A percentile compares a stretch with the other conserved stretches of the same genome.
phyloP scores from a whole-genome alignment of 2,113 vertebrate genomes.

The Aleadryas rufinucha region DNA sequence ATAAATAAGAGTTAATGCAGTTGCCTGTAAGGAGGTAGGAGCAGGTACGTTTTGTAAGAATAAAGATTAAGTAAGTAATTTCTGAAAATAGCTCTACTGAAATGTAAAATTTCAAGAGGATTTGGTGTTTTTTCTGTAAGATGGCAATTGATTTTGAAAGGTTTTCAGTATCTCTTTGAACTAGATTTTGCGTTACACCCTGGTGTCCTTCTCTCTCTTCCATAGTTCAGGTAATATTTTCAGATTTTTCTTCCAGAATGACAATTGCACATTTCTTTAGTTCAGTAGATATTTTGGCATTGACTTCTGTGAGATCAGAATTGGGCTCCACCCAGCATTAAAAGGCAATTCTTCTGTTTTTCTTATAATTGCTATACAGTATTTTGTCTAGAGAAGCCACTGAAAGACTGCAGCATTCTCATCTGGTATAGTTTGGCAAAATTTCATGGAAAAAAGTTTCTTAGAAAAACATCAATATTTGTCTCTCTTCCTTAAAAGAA shows the following conservation, averaged over 20 bases:
- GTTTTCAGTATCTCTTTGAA: background rate
- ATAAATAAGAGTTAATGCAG: background rate
- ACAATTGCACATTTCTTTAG: background rate
- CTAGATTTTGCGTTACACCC: fast-evolving
- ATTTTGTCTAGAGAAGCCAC: background rate
- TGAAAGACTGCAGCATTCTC: background rate
- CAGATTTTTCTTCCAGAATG: background rate
- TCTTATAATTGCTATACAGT: background rate
- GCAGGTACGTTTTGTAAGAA: background rate
- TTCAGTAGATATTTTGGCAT: background rate
- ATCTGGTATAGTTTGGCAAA: background rate
- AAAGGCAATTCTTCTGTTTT: background rate
- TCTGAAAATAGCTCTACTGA: background rate
- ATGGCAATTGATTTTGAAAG: background rate
- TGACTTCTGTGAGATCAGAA: background rate
- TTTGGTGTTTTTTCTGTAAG: background rate
- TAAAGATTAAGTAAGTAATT: background rate
- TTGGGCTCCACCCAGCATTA: background rate
- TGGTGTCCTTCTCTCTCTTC: background rate
- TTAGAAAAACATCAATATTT: background rate
- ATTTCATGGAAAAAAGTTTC: background rate
- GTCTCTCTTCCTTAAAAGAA: background rate
- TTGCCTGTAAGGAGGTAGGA: background rate
- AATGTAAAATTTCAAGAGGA: background rate
- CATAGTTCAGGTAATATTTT: background rate